These are phyloP conservation scores for Latrodectus elegans DNA, from an alignment of 2,888 invertebrate species.

Conservation along the genomic window DNA sequence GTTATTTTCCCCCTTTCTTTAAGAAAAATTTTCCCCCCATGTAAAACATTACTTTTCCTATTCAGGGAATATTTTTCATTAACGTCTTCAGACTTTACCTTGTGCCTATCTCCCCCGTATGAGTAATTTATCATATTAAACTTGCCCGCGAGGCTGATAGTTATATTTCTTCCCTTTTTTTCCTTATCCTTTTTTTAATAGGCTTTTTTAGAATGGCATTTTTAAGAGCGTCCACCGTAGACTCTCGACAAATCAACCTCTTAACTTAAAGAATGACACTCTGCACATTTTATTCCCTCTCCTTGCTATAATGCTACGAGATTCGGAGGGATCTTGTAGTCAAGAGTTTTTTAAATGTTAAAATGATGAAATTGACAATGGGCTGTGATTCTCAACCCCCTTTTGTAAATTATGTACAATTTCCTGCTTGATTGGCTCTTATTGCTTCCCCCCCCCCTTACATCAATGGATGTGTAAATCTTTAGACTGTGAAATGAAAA, in stretches of 20 bases:
- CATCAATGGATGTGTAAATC: too few species aligned
- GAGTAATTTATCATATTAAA: constrained; percentile 67
- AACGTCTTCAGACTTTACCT: constrained; percentile 62
- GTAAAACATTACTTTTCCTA: constrained; percentile 62
- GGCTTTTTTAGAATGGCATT: neutral
- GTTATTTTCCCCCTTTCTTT: constrained; percentile 15
- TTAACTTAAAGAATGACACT: neutral
- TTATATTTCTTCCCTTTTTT: constrained; percentile 59
- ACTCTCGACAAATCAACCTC: neutral
- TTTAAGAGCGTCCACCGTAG: neutral
- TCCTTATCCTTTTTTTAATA: neutral
- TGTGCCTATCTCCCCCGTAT: constrained; percentile 56
- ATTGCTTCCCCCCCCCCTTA: too few species aligned
- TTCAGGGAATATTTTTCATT: constrained; percentile 66
- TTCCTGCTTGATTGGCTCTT: too few species aligned
- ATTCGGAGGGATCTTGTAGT: neutral
- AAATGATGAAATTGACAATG: neutral
- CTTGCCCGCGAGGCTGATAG: constrained; percentile 59
- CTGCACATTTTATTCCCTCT: neutral
- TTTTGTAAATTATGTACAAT: too few species aligned
- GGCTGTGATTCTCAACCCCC: neutral
- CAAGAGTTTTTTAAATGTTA: neutral
- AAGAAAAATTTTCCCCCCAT: constrained; percentile 39
- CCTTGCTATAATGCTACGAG: neutral
- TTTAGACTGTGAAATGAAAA: too few species aligned